Evolutionary conservation across 2,797 vertebrate species (phyloP).

Genomic region (Alca torda): DNA sequence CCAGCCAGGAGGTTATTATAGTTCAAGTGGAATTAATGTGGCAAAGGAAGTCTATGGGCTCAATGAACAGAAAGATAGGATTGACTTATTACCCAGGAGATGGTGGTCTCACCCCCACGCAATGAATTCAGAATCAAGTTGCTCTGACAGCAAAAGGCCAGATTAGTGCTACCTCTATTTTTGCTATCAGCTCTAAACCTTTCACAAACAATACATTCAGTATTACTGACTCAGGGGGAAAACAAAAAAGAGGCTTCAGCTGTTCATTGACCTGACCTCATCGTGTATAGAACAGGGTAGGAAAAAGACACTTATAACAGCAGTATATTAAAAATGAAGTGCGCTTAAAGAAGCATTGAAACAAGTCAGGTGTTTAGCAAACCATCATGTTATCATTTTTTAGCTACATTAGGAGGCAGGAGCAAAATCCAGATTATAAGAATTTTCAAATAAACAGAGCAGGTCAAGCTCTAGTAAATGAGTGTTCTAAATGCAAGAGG

Average conservation of each 20-base stretch:
- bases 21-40: constrained; percentile 55
- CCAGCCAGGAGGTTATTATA: constrained; percentile 36
- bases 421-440: not conserved
- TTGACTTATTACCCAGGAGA: constrained; percentile 48
- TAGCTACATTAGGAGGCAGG: not conserved
- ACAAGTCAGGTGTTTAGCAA: not conserved
- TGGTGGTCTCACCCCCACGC: not conserved
- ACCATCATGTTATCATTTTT: not conserved
- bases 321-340: constrained; percentile 25
- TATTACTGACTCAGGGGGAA: constrained; percentile 5
- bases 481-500: not conserved
- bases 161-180: constrained; percentile 44
- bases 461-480: not conserved
- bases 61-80: constrained; percentile 51
- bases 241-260: constrained; percentile 9
- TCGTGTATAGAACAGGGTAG: not conserved
- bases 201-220: constrained; percentile 47
- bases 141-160: constrained; percentile 50
- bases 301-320: constrained; percentile 10
- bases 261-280: constrained; percentile 27
- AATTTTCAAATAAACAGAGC: not conserved
- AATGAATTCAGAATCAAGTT: constrained; percentile 56
- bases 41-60: constrained; percentile 32
- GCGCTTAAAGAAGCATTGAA: constrained; percentile 1
- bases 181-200: constrained; percentile 37